Percentiles rank a stretch among this genome's conserved stretches.
Evolutionary conservation across 2,888 invertebrate species (phyloP).

Genomic region (Himalopsyche anomala): DNA sequence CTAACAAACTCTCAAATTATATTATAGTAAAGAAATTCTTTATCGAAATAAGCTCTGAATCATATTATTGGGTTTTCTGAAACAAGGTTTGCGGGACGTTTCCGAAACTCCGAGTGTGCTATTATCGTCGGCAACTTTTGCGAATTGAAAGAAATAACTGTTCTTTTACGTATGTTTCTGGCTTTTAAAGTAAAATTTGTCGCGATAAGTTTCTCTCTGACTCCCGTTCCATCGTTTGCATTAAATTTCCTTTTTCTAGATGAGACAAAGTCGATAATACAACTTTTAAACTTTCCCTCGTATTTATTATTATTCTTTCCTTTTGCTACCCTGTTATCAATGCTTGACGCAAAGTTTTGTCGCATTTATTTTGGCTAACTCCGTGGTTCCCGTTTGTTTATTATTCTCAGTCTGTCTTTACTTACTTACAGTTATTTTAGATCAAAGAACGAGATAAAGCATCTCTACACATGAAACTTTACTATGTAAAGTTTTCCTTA

Average conservation of each 20-base stretch:
- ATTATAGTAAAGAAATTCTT: neutral
- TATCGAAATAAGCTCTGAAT: conserved; percentile 46
- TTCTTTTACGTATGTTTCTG: conserved; percentile 62
- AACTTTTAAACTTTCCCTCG: conserved; percentile 51
- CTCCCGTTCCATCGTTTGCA: conserved; percentile 54
- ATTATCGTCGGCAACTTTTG: conserved; percentile 60
- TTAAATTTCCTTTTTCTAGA: conserved; percentile 55
- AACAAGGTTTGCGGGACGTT: conserved; percentile 56
- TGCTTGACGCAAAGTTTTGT: conserved; percentile 37
- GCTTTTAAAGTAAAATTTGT: conserved; percentile 63
- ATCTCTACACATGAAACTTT: conserved; percentile 50
- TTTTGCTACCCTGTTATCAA: conserved; percentile 57
- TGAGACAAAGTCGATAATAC: conserved; percentile 57
- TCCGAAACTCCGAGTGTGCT: conserved; percentile 55
- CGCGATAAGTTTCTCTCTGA: conserved; percentile 51
- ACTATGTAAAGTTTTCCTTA: neutral
- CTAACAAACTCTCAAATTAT: neutral
- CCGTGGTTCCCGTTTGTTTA: conserved; percentile 51
- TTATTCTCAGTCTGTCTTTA: conserved; percentile 44
- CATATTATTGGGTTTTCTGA: conserved; percentile 50
- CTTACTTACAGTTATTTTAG: conserved; percentile 53
- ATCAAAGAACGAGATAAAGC: conserved; percentile 55
- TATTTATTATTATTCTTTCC: conserved; percentile 51
- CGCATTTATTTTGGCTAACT: conserved; percentile 37
- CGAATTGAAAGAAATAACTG: conserved; percentile 60